A percentile compares a stretch with the other conserved stretches of the same genome.
These are phyloP conservation scores for Littorina saxatilis DNA, from an alignment of 1,140 invertebrate genomes.

Conservation along the genomic window DNA sequence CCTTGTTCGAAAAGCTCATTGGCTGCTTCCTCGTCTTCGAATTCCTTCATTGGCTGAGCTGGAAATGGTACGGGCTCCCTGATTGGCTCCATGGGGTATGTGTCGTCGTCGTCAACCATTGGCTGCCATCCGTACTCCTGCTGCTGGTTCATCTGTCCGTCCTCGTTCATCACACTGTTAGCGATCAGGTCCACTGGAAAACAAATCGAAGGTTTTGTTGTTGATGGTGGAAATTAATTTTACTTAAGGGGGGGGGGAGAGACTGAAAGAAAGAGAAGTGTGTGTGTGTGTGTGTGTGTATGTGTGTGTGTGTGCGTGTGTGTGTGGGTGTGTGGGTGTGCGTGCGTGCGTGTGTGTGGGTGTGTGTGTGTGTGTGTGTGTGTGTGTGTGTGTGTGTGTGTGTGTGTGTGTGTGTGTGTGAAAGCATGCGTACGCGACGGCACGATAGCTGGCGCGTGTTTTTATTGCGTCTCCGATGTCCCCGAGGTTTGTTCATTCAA, in stretches of 20 bases:
- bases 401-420: too few relatives aligned
- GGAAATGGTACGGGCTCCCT: background rate
- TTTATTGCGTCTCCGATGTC: too few relatives aligned
- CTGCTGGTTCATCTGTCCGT: background rate
- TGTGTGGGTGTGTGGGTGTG: background rate
- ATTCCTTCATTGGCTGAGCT: background rate
- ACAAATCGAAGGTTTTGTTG: background rate
- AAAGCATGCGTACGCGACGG: too few relatives aligned
- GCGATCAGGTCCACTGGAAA: constrained; percentile 21
- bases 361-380: too few relatives aligned
- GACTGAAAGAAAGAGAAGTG: too few relatives aligned
- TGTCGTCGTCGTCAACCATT: constrained; percentile 20
- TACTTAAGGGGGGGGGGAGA: background rate
- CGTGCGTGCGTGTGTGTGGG: too few relatives aligned
- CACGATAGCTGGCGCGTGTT: too few relatives aligned
- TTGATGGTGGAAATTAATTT: too few relatives aligned
- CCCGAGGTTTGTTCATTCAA: too few relatives aligned
- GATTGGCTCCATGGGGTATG: background rate
- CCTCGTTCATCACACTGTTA: constrained; percentile 14
- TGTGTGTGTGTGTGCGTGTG: background rate
- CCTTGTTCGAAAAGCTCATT: constrained; percentile 1
- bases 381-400: too few relatives aligned
- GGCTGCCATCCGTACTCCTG: constrained; percentile 6
- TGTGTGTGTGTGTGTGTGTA: background rate
- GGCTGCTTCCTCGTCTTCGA: constrained; percentile 5